Percentiles rank a stretch among this genome's conserved stretches.
These are phyloP conservation scores for Orius insidiosus DNA, from an alignment of 1,140 invertebrate genomes.

Conservation along the genomic window DNA sequence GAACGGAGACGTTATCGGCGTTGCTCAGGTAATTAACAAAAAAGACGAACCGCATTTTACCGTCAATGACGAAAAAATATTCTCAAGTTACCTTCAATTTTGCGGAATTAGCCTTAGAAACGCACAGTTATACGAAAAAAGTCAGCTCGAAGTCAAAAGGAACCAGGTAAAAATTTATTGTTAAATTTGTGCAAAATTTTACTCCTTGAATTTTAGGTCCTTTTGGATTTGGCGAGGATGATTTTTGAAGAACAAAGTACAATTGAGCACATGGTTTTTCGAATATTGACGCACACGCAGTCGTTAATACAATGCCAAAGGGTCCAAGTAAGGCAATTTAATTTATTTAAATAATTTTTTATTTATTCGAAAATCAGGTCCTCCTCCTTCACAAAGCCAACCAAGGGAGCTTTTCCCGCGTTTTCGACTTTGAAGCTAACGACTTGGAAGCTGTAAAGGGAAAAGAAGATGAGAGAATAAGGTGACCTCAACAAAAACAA, in stretches of 20 bases:
- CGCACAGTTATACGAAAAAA: slow-evolving; percentile 85
- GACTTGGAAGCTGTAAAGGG: slow-evolving; percentile 44
- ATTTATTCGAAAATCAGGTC: no score
- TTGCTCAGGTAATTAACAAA: slow-evolving; percentile 95
- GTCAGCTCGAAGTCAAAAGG: slow-evolving; percentile 81
- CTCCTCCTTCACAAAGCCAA: slow-evolving; percentile 74
- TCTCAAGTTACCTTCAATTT: slow-evolving; percentile 84
- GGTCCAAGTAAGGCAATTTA: slow-evolving; percentile 47
- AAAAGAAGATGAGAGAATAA: slow-evolving; percentile 56
- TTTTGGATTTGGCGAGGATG: slow-evolving; percentile 83
- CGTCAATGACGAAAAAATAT: slow-evolving; percentile 75
- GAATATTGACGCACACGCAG: slow-evolving; percentile 87
- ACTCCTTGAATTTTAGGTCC: slow-evolving; percentile 36
- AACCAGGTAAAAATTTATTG: slow-evolving; percentile 74
- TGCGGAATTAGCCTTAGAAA: slow-evolving; percentile 84
- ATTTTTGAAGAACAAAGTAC: slow-evolving; percentile 95
- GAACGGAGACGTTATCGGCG: slow-evolving; percentile 85
- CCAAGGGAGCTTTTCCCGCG: slow-evolving; percentile 73
- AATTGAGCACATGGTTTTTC: slow-evolving; percentile 83
- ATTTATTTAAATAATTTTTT: neutral
- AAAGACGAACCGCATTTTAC: slow-evolving; percentile 64
- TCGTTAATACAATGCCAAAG: slow-evolving; percentile 84
- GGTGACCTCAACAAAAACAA: slow-evolving; percentile 28
- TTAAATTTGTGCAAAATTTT: neutral
- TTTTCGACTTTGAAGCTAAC: slow-evolving; percentile 78